Base-by-base conservation (phyloP, 2,888 invertebrate genomes). In the Scelioninae gen. 1 region DNA sequence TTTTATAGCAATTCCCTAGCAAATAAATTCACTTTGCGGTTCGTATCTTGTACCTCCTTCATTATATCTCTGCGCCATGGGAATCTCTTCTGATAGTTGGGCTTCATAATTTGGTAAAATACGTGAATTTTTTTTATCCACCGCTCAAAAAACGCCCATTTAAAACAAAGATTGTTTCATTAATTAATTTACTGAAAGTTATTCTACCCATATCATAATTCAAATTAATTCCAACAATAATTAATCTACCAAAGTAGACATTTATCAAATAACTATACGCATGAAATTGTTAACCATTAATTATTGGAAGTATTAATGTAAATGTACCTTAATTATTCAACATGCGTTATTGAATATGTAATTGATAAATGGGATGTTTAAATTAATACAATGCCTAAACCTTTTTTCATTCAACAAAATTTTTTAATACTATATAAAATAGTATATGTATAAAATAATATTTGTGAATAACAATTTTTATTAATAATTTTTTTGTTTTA, bases 131-230 rank as follows among this genome's bases (percentile, higher is more conserved):
- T 55, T 69, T 47, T 47, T 9, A 2, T 6, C 47, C 56, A n/a
- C 13, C 68, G 16, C 16, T 23, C 34, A 13, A 34, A 58, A 40
- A 58, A n/a, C n/a, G n/a, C n/a, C n/a, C n/a, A n/a, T n/a, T n/a
- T n/a, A n/a, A 38, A 69, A 38, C 38, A 47, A 58, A 69, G 56
- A 69, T 58, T 58, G 58, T 32, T 58, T 69, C 49, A 58, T 38
- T 69, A 69, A 69, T 69, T 63, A 49, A 63, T 63, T 16, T 49
- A 60, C n/a, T 43, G n/a, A 5, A 1, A 15, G 7, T 9, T 6
- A 34, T 43, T n/a, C 49, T 15, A 11, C 62, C 32, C 45, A 23
- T 15, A 53, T 38, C 16, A 53, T 53, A 53, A n/a, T 55, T 55
- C 53, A 53, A 34, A 65, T 51, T 15, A 34, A 51, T 32, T 23